phyloP scores from a whole-genome alignment of 2,888 invertebrate genomes.

The Oscheius myriophilus region DNA sequence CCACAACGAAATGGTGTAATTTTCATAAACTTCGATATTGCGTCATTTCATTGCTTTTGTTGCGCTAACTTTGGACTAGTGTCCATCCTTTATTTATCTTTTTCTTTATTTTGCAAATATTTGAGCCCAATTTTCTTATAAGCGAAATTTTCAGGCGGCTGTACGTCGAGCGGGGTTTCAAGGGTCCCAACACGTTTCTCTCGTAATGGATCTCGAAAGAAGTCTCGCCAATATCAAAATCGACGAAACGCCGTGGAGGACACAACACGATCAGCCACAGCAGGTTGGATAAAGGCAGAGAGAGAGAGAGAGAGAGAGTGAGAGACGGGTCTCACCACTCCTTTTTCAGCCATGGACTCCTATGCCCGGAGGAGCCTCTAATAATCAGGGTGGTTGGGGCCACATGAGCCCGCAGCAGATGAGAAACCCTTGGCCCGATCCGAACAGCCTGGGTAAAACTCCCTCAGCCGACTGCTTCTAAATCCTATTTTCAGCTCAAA shows the following conservation, averaged over 20 bases:
- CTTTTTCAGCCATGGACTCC: constrained; percentile 40
- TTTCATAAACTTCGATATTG: too few relatives aligned
- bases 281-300: constrained; percentile 20
- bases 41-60: too few relatives aligned
- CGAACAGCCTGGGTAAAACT: constrained; percentile 24
- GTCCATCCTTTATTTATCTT: too few relatives aligned
- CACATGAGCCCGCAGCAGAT: constrained; percentile 36
- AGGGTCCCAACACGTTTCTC: constrained; percentile 29
- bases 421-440: constrained; percentile 30
- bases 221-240: constrained; percentile 48
- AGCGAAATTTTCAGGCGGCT: too few relatives aligned
- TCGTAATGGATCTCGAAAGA: constrained; percentile 52
- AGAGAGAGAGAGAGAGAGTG: background rate
- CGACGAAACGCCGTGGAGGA: constrained; percentile 50
- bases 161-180: too few relatives aligned
- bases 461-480: too few relatives aligned
- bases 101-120: background rate
- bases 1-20: too few relatives aligned
- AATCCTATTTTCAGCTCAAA: constrained; percentile 28
- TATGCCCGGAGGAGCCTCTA: constrained; percentile 31
- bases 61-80: too few relatives aligned
- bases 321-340: background rate
- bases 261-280: constrained; percentile 44
- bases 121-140: background rate
- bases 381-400: constrained; percentile 23